Base-by-base conservation (phyloP, 2,113 vertebrate genomes). In the Syngnathus scovelli region DNA sequence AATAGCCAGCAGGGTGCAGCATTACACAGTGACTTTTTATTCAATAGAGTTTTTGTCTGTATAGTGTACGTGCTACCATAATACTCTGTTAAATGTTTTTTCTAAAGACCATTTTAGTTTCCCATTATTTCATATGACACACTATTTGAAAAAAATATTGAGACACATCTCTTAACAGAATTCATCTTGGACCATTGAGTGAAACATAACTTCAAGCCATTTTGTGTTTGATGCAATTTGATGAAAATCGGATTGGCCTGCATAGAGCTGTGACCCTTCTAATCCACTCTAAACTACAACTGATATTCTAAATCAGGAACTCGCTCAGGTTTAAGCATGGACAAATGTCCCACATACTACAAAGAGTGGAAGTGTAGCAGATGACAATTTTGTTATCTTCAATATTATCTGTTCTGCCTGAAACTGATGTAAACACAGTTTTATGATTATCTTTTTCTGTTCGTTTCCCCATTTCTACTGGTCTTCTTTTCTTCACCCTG, bases 1-100 rank as follows among this genome's bases (percentile, higher is more conserved):
- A 13, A 1, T 49, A 52, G 6, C 77, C 88, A 87, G 67, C 72
- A 83, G 89, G 81, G 64, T 0, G 83, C 75, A 84, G 76, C 64
- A 67, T 77, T 70, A 69, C 68, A 9, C 6, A 55, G 52, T 0
- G 0, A 33, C 55, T 15, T 38, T 19, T 48, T 23, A 0, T 18
- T 9, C 1, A 12, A 36, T 52, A 8, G 16, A 49, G 51, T 18
- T 44, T 44, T 64, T 51, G 44, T 27, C 21, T 44, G 7, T 8
- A 2, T 16, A 9, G 2, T 21, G 23, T 12, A 55, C 11, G 49
- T 63, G 61, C 61, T 68, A 21, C 3, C 19, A 8, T n/a, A 3
- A 2, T 9, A 21, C 7, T 9, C 49, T 9, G 7, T 52, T 52
- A 52, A 52, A n/a, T 52, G 21, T 8, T 52, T 10, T 8, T 3